phyloP scores from a whole-genome alignment of 2,797 vertebrate genomes.

The Helicolenus hilgendorfi region DNA sequence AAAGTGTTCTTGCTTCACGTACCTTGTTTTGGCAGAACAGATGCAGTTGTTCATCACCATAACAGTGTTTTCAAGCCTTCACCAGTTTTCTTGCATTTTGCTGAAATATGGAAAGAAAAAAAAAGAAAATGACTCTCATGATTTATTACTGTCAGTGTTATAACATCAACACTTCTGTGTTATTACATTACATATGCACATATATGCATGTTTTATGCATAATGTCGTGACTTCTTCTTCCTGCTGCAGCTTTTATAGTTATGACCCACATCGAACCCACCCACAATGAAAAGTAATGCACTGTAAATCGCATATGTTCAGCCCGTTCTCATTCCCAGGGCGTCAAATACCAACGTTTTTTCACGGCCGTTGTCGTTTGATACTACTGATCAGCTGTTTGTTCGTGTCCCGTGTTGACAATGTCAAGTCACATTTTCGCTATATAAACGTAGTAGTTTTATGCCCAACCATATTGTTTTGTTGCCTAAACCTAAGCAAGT shows the following conservation, averaged over 20 bases:
- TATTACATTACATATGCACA: not conserved
- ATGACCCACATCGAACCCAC: not conserved
- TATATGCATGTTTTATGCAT: not conserved
- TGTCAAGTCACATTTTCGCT: too few species aligned
- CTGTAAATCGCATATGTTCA: accelerated
- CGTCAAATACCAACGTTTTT: too few species aligned
- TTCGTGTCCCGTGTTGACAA: too few species aligned
- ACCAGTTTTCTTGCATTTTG: not conserved
- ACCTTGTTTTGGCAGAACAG: not conserved
- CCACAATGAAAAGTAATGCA: too few species aligned
- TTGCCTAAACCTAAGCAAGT: too few species aligned
- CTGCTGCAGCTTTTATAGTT: not conserved
- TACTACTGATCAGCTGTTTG: too few species aligned
- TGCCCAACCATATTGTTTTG: too few species aligned
- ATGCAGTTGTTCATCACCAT: not conserved
- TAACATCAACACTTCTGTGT: not conserved
- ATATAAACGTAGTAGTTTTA: accelerated
- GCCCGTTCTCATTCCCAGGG: too few species aligned
- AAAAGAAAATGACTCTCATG: not conserved
- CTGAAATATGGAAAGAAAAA: not conserved
- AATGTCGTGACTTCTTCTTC: not conserved
- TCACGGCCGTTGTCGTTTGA: too few species aligned
- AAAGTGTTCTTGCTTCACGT: not conserved
- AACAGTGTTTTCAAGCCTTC: not conserved
- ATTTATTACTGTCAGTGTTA: not conserved